These are phyloP conservation scores for Crotalus adamanteus DNA, from an alignment of 2,797 vertebrate species.

Conservation along the genomic window DNA sequence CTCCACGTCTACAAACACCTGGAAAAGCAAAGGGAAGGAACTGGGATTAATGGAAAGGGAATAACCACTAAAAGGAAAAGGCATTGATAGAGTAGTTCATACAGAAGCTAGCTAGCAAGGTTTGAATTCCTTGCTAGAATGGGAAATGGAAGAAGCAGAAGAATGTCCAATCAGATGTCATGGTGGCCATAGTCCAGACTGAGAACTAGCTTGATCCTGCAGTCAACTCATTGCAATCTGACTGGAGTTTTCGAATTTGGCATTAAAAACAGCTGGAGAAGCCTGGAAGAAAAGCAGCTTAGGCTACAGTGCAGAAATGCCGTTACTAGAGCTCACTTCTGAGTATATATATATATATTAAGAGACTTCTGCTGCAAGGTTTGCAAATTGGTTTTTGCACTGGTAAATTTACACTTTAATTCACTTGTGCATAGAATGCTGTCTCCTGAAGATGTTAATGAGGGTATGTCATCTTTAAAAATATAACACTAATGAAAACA, in stretches of 20 bases:
- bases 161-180: neutral
- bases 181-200: neutral
- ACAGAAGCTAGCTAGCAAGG: neutral
- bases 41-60: neutral
- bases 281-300: neutral
- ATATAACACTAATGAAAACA: neutral
- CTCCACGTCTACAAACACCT: neutral
- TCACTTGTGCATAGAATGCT: neutral
- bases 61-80: neutral
- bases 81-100: neutral
- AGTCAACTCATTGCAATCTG: neutral
- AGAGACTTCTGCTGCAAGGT: neutral
- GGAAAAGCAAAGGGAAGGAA: neutral
- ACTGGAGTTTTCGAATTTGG: neutral
- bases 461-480: constrained; percentile 21
- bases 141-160: neutral
- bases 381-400: neutral
- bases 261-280: neutral
- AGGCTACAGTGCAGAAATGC: neutral
- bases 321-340: neutral
- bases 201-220: neutral
- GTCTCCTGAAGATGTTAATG: constrained; percentile 3
- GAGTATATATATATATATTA: neutral
- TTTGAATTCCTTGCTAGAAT: neutral
- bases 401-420: neutral